phyloP scores from a whole-genome alignment of 30 jellyfish, hydroid and myxozoan species.

The Mastigias papua region DNA sequence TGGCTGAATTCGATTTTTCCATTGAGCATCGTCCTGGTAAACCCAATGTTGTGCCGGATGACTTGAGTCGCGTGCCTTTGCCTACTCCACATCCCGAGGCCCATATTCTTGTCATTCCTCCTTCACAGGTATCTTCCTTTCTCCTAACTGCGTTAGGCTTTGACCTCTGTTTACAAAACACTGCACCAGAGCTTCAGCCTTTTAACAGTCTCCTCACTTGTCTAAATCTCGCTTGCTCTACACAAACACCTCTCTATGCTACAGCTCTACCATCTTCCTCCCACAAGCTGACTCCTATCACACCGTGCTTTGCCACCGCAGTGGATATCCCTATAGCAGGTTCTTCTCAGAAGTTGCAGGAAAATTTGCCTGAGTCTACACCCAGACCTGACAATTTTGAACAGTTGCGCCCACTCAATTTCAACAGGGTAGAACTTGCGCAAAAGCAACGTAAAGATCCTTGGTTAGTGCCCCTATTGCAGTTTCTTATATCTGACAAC shows the following conservation, averaged over 20 bases:
- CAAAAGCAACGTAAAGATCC: no score
- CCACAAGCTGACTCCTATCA: no score
- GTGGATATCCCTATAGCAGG: no score
- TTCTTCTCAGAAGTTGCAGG: no score
- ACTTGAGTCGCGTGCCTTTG: constrained; percentile 45
- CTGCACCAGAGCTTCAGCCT: background rate
- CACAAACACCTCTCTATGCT: background rate
- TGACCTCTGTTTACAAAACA: background rate
- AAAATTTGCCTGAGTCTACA: no score
- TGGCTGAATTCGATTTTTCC: constrained; percentile 49
- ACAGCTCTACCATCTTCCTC: background rate
- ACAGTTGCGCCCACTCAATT: no score
- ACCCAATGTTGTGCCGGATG: constrained; percentile 46
- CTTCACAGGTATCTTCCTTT: background rate
- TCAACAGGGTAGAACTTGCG: no score
- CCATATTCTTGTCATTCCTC: constrained; percentile 22
- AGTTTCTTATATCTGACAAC: no score
- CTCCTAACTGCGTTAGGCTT: background rate
- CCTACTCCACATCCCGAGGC: constrained; percentile 12
- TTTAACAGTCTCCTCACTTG: background rate
- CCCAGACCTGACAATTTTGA: no score
- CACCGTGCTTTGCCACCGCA: no score
- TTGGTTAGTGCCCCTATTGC: no score
- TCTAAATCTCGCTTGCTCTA: background rate
- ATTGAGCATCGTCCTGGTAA: constrained; percentile 55